A percentile compares a stretch with the other conserved stretches of the same genome.
phyloP scores from a whole-genome alignment of 2,113 vertebrate species.

The Steatornis caripensis region DNA sequence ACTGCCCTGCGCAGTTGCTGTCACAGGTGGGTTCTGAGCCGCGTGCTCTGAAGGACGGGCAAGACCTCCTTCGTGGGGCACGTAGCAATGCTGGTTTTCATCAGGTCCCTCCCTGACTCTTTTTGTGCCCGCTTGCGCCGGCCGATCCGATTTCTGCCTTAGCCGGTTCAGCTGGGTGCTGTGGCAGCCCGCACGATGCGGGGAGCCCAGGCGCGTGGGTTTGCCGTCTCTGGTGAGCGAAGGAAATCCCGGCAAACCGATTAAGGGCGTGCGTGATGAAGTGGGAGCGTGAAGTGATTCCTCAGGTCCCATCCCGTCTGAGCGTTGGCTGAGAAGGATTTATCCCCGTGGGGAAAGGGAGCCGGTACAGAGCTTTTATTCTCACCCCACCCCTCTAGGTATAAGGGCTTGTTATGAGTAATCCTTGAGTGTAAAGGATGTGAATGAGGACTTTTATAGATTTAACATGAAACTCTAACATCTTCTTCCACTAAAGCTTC shows the following conservation, averaged over 20 bases:
- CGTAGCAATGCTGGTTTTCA: not conserved
- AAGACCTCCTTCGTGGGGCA: not conserved
- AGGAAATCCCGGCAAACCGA: not conserved
- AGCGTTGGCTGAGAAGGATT: not conserved
- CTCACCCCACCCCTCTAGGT: not conserved
- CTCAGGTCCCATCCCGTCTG: not conserved
- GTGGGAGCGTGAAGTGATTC: not conserved
- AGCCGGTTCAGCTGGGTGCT: not conserved
- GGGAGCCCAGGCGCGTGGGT: not conserved
- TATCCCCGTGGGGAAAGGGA: not conserved
- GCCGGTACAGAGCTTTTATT: not conserved
- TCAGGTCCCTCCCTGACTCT: not conserved
- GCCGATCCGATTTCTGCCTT: not conserved
- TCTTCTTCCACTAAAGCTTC: slow-evolving; percentile 13
- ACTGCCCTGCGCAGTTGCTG: accelerated
- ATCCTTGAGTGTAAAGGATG: not conserved
- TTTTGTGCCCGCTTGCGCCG: not conserved
- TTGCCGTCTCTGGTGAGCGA: not conserved
- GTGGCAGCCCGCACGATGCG: accelerated
- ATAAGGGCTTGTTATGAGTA: not conserved
- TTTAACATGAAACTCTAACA: not conserved
- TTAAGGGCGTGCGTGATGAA: not conserved
- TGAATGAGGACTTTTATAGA: not conserved
- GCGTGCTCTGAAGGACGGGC: not conserved
- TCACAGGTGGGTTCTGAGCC: not conserved